phyloP scores from a whole-genome alignment of 2,797 vertebrate species.

The Iguana delicatissima region DNA sequence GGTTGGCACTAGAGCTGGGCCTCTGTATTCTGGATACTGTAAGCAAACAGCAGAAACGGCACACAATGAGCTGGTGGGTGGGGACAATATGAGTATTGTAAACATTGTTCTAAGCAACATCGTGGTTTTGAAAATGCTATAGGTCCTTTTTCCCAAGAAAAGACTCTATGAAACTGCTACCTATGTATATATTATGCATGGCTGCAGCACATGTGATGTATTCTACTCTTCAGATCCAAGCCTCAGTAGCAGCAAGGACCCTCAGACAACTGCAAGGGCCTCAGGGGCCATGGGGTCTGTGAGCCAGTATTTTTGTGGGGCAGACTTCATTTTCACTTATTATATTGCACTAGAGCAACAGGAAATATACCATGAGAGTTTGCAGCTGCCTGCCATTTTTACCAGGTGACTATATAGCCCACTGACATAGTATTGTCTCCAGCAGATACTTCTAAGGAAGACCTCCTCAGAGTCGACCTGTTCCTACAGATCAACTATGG shows the following conservation, averaged over 20 bases:
- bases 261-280: background rate
- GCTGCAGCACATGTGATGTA: background rate
- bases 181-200: background rate
- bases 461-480: no score
- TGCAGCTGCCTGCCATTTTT: no score
- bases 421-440: no score
- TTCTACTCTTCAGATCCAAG: background rate
- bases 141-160: background rate
- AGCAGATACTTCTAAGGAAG: no score
- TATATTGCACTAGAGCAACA: no score
- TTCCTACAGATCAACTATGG: no score
- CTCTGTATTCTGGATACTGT: constrained; percentile 3
- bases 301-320: no score
- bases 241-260: background rate
- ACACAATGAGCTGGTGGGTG: background rate
- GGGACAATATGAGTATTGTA: background rate
- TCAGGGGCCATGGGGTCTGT: no score
- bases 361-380: no score
- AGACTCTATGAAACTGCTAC: background rate
- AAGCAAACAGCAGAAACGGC: constrained; percentile 6
- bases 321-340: no score
- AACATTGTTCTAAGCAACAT: background rate
- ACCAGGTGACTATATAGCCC: no score
- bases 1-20: background rate
- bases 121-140: background rate